Conservation (phyloP, 2,113 vertebrate species). For the Dissostichus mawsoni region DNA sequence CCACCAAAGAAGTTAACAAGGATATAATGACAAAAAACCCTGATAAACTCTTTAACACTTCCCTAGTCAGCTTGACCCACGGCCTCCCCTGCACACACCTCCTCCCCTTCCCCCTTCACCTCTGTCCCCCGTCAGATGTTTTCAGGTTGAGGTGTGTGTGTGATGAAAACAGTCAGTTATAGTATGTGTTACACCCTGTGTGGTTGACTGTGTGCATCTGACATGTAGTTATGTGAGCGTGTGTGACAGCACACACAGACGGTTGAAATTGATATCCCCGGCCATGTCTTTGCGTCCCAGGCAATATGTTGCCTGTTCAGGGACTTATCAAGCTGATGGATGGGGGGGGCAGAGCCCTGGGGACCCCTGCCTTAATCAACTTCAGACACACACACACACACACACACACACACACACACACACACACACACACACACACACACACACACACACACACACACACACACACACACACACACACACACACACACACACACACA, state of each 20-base stretch:
- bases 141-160: conserved; percentile 2
- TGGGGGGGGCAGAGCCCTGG: conserved; percentile 87
- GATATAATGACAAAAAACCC: not conserved
- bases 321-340: conserved; percentile 95
- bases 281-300: conserved; percentile 87
- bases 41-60: not conserved
- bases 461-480: conserved; percentile 71
- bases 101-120: conserved; percentile 10
- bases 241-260: conserved; percentile 82
- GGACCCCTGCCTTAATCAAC: conserved; percentile 91
- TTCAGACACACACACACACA: conserved; percentile 65
- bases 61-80: not conserved
- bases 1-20: not conserved
- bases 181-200: conserved; percentile 10
- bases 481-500: conserved; percentile 53
- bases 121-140: conserved; percentile 5
- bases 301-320: conserved; percentile 95
- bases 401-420: conserved; percentile 24
- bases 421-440: conserved; percentile 60
- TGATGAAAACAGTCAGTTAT: conserved; percentile 6
- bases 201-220: conserved; percentile 19
- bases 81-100: not conserved
- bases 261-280: conserved; percentile 91
- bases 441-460: conserved; percentile 68
- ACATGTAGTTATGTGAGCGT: conserved; percentile 32